phyloP scores from a whole-genome alignment of 1,140 invertebrate genomes.

The Harpegnathos saltator region DNA sequence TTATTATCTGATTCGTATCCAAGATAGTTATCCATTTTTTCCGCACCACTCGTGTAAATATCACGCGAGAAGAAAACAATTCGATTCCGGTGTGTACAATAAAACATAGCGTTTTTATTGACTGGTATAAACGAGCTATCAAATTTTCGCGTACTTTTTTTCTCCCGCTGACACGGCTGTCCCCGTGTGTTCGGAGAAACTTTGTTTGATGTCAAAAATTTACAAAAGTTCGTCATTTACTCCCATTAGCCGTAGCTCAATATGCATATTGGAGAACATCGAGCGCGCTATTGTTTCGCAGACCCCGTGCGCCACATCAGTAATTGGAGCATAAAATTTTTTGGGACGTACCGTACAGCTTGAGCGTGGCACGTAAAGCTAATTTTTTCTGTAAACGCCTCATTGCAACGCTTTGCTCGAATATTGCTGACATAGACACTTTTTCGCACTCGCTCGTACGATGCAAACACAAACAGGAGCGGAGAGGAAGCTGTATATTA shows the following conservation, averaged over 20 bases:
- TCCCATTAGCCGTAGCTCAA: slow-evolving; percentile 3
- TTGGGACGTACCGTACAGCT: slow-evolving; percentile 17
- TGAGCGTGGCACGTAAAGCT: slow-evolving; percentile 16
- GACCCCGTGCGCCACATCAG: background rate
- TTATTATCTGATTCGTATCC: background rate
- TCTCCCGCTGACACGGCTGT: too few relatives aligned
- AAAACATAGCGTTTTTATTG: background rate
- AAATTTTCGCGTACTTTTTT: background rate
- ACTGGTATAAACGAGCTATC: background rate
- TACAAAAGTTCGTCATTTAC: slow-evolving; percentile 33
- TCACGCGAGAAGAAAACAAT: slow-evolving; percentile 2
- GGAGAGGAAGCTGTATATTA: background rate
- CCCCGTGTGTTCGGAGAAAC: background rate
- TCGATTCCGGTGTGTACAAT: background rate
- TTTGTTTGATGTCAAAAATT: slow-evolving; percentile 34
- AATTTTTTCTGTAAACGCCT: slow-evolving; percentile 36
- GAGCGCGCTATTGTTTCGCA: background rate
- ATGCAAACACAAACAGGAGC: slow-evolving; percentile 31
- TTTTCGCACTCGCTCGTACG: slow-evolving; percentile 14
- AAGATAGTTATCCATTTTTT: slow-evolving; percentile 9
- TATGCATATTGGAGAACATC: slow-evolving; percentile 21
- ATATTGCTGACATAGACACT: slow-evolving; percentile 4
- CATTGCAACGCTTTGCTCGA: slow-evolving; percentile 17
- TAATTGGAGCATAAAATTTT: slow-evolving; percentile 56
- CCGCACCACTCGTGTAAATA: background rate